Base-by-base conservation (phyloP, 1,140 invertebrate species). In the Whitmania pigra region DNA sequence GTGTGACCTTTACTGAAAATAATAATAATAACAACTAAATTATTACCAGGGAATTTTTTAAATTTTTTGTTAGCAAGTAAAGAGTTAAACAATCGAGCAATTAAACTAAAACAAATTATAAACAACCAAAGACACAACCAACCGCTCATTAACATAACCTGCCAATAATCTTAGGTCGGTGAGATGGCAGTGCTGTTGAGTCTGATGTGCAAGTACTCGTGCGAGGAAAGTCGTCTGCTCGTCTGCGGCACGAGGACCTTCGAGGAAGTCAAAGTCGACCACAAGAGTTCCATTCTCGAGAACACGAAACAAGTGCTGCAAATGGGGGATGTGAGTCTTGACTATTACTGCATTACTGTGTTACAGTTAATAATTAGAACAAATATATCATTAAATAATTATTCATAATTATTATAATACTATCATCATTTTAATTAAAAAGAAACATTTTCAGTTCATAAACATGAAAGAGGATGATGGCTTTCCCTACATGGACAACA, bases 191-290 rank as follows among this genome's bases (percentile, higher is more conserved):
- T 82, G 11, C 71, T 84, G 66, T 74, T 84, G 71, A 81, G 78
- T 15, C 73, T 84, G 74, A 84, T 84, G 83, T 83, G 81, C 74
- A 81, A 82, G 73, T 79, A 82, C 73, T 79, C 82, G 0, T 84
- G 83, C 79, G 83, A 84, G 73, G 77, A 81, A 13, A 79, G 80
- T 74, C 75, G 78, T 27, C 69, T 83, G 74, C 67, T 81, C 31
- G 72, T 79, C 1, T 81, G 76, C 71, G 71, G 78, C 49, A 66
- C 69, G 1, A 29, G 49, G 0, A 36, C 53, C 25, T 77, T 74
- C 57, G 66, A 55, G 7, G 70, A 54, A 18, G 76, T 80, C 9
- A 71, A 78, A 29, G 74, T 81, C 13, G 74, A 79, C 67, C 22
- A 31, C 3, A 74, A 75, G 60, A 81, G 80, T 27, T 82, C 79